Base-by-base conservation (phyloP, 2,888 invertebrate genomes). In the Stenurella melanura region DNA sequence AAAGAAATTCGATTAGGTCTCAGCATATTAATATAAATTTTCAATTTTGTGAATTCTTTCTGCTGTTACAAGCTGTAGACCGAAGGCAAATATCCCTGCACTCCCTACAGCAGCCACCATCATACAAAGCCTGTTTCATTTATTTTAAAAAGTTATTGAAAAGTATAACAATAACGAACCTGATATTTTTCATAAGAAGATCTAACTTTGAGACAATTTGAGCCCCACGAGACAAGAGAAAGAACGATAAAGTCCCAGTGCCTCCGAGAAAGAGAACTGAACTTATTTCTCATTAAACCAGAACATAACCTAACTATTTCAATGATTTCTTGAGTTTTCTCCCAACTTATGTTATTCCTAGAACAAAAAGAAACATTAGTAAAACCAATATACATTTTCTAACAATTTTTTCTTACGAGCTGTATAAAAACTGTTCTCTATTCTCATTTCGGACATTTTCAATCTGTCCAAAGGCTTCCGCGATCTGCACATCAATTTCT, bases 181-280 rank as follows among this genome's bases (percentile, higher is more conserved):
- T 93, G 93, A 66, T 92, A 88, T 80, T 90, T 90, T 60, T 87
- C 87, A 86, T 90, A 91, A 77, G 88, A 78, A 18, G 74, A 19
- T 82, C 85, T 87, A 75, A 78, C 87, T 90, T 89, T 87, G 88
- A 85, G 82, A 93, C 92, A 91, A 87, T 92, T 86, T 58, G 93
- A 90, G 12, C 85, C 83, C 93, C 96, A 94, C 17, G 94, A 92
- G 76, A 93, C 93, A 38, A 95, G 89, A 72, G 93, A 92, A 86
- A 96, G 93, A 81, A 94, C 91, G 81, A 93, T 90, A 86, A 94
- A 93, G 90, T 96, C 96, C 96, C 96, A 96, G 83, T 93, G 92
- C 79, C 90, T 88, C 42, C 90, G 81, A 6, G 89, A 88, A 78
- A 87, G 73, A 76, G 76, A 77, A 30, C 83, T 74, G 56, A 88